Evolutionary conservation across 2,113 vertebrate genomes (phyloP).

Genomic region (Bos javanicus): DNA sequence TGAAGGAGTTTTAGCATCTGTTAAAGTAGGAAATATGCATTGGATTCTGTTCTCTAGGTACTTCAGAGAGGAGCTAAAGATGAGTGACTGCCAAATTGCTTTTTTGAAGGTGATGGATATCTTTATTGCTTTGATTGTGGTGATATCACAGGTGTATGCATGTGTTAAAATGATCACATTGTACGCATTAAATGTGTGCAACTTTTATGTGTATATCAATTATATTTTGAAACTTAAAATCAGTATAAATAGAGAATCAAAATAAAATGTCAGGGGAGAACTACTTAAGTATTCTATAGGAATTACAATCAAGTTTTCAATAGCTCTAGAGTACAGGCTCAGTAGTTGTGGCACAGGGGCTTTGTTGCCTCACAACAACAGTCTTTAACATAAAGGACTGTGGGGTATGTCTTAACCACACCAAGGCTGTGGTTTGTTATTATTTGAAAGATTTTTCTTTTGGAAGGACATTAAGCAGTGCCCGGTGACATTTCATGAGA

Average conservation of each 20-base stretch:
- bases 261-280: background rate
- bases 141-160: background rate
- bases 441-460: background rate
- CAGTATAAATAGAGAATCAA: background rate
- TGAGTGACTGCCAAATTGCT: background rate
- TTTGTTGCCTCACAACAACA: too few species aligned
- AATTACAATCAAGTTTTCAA: background rate
- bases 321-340: background rate
- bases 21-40: background rate
- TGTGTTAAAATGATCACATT: background rate
- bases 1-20: background rate
- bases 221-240: background rate
- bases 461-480: background rate
- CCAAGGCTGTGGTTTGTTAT: background rate
- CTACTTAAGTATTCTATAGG: background rate
- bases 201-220: background rate
- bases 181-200: background rate
- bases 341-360: too few species aligned
- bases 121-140: background rate
- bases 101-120: background rate
- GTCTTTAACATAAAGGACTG: background rate
- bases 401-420: background rate
- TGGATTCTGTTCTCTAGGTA: background rate
- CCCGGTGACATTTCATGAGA: background rate
- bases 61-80: background rate